A percentile compares a stretch with the other conserved stretches of the same genome.
phyloP scores from a whole-genome alignment of 2,888 invertebrate genomes.

The Blomia tropicalis region DNA sequence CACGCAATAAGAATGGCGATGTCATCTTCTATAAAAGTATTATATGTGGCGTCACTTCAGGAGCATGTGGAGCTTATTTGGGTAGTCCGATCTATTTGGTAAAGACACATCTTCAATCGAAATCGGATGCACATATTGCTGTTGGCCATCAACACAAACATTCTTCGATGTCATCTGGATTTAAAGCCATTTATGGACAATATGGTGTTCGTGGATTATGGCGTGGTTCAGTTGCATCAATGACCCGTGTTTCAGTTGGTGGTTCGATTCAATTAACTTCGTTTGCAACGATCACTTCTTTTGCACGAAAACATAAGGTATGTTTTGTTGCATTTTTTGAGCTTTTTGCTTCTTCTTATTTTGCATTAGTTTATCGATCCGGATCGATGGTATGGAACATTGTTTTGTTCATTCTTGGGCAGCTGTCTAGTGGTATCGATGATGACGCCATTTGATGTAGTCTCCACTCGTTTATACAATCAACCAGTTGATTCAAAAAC shows the following conservation, averaged over 20 bases:
- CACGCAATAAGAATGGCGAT: slow-evolving; percentile 48
- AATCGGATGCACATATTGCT: slow-evolving; percentile 53
- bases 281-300: slow-evolving; percentile 42
- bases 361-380: slow-evolving; percentile 34
- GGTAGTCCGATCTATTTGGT: slow-evolving; percentile 79
- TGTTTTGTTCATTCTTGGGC: slow-evolving; percentile 56
- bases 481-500: slow-evolving; percentile 51
- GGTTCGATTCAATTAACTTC: slow-evolving; percentile 68
- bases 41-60: slow-evolving; percentile 57
- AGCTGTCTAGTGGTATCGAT: slow-evolving; percentile 59
- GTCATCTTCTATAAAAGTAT: slow-evolving; percentile 50
- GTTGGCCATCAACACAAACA: slow-evolving; percentile 65
- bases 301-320: slow-evolving; percentile 24
- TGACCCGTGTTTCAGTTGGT: slow-evolving; percentile 59
- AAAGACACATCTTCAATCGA: slow-evolving; percentile 62
- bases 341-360: not conserved
- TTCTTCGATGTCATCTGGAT: slow-evolving; percentile 48
- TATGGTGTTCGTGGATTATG: slow-evolving; percentile 50
- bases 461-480: slow-evolving; percentile 70
- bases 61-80: slow-evolving; percentile 56
- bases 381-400: slow-evolving; percentile 49
- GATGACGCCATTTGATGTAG: slow-evolving; percentile 74
- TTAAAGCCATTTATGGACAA: slow-evolving; percentile 39
- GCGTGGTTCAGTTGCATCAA: slow-evolving; percentile 56
- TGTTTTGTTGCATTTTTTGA: not conserved